Conservation (phyloP, 2,888 invertebrate genomes). For the Drosophila pullipes region DNA sequence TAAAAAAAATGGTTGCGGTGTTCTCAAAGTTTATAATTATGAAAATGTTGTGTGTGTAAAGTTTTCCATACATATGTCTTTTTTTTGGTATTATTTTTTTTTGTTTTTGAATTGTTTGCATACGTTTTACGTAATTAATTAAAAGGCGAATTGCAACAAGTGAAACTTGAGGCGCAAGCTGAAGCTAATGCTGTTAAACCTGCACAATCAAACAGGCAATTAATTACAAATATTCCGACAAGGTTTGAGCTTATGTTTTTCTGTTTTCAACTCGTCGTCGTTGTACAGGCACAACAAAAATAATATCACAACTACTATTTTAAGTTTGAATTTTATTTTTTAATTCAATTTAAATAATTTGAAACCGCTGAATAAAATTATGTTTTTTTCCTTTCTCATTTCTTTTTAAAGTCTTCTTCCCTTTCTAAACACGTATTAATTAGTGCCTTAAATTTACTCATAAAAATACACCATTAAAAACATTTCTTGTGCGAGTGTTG, state of each 20-base stretch:
- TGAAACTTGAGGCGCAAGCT: slow-evolving; percentile 27
- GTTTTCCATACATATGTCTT: slow-evolving; percentile 12
- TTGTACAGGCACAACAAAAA: background rate
- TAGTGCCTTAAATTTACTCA: background rate
- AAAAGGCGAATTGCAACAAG: slow-evolving; percentile 45
- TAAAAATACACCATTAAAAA: background rate
- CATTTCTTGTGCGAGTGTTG: background rate
- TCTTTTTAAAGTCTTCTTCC: background rate
- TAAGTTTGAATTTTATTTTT: too few relatives aligned
- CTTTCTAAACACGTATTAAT: background rate
- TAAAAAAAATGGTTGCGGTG: slow-evolving; percentile 18
- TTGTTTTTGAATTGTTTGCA: slow-evolving; percentile 32
- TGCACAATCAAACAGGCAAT: slow-evolving; percentile 67
- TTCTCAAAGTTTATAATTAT: slow-evolving; percentile 52
- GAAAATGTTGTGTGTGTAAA: slow-evolving; percentile 37
- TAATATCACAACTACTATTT: background rate
- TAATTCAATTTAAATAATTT: too few relatives aligned
- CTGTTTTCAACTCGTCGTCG: background rate
- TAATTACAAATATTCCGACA: slow-evolving; percentile 66
- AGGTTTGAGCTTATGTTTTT: slow-evolving; percentile 41
- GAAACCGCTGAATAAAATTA: background rate
- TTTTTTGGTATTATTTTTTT: background rate
- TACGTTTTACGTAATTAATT: slow-evolving; percentile 54
- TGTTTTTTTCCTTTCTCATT: background rate
- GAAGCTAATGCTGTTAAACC: slow-evolving; percentile 18